These are phyloP conservation scores for human DNA, from an alignment of 2,113 vertebrate species.

Conservation along the genomic window GRCh38 chr15:35304501-35305000, in stretches of 20 bases:
- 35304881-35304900: conserved; percentile 12
- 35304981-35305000: background rate
- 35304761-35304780: conserved; percentile 59
- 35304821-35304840: conserved; percentile 31
- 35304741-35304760: conserved; percentile 58
- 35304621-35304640: conserved; percentile 69
- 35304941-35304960: conserved; percentile 33
- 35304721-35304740: conserved; percentile 52
- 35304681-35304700: conserved; percentile 68
- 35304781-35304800: conserved; percentile 43
- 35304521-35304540: conserved; percentile 78
- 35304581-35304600: conserved; percentile 69
- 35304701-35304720: conserved; percentile 73
- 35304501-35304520: conserved; percentile 77
- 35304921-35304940: conserved; percentile 39
- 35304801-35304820: background rate
- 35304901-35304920: conserved; percentile 46
- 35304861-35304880: conserved; percentile 15
- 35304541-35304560: conserved; percentile 75
- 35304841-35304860: conserved; percentile 28
- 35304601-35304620: conserved; percentile 69
- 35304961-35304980: background rate
- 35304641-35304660: conserved; percentile 65
- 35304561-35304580: conserved; percentile 79
- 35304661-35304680: conserved; percentile 66